phyloP scores from a whole-genome alignment of 2,113 vertebrate genomes.

The Neodon shergylaensis region DNA sequence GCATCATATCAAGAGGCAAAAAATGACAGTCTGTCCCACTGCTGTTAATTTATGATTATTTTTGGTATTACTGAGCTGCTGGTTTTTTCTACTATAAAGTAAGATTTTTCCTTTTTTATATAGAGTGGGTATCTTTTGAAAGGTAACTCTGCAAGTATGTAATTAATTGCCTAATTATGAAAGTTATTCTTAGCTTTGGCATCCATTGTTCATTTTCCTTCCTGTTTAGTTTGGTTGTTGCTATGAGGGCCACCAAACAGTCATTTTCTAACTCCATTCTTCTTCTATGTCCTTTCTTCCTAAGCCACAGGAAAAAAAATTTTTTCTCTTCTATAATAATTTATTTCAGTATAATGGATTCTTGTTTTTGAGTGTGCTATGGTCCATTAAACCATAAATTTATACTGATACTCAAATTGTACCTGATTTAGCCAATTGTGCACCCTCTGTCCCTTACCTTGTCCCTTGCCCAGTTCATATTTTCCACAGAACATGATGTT shows the following conservation, averaged over 20 bases:
- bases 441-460: neutral
- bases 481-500: conserved; percentile 28
- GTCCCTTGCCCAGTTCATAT: conserved; percentile 11
- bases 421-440: neutral
- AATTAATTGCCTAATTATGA: neutral
- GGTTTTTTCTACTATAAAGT: conserved; percentile 1
- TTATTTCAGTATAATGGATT: conserved; percentile 15
- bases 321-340: neutral
- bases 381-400: neutral
- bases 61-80: neutral
- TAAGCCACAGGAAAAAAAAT: neutral
- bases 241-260: neutral
- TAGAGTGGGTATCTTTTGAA: neutral
- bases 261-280: neutral
- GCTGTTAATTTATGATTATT: conserved; percentile 1
- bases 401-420: neutral
- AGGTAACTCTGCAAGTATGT: neutral
- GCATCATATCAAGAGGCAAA: neutral
- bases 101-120: conserved; percentile 12
- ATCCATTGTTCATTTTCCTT: neutral
- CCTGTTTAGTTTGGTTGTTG: neutral
- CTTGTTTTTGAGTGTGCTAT: neutral
- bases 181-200: neutral
- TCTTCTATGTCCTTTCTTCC: conserved; percentile 1
- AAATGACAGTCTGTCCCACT: neutral